Percentiles rank a stretch among this genome's conserved stretches.
Evolutionary conservation across 2,888 invertebrate genomes (phyloP).

Genomic region (Mythimna pallens): DNA sequence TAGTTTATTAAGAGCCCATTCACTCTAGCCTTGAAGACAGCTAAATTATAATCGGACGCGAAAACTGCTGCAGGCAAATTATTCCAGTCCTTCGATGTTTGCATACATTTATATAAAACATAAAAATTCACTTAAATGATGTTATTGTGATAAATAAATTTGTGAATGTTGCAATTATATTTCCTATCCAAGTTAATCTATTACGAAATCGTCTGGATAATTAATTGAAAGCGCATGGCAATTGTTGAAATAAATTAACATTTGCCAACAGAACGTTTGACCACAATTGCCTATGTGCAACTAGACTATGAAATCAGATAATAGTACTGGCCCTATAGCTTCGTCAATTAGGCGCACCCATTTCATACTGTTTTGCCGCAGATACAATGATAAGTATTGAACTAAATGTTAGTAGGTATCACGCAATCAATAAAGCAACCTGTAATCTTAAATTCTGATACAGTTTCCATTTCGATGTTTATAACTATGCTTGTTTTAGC

Average conservation of each 20-base stretch:
- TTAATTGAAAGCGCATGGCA: conserved; percentile 27
- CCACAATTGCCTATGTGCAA: conserved; percentile 29
- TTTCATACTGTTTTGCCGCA: conserved; percentile 19
- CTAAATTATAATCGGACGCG: too few species aligned
- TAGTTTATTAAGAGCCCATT: too few species aligned
- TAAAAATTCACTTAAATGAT: too few species aligned
- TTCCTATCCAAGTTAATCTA: conserved; percentile 10
- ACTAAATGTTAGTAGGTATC: conserved; percentile 7
- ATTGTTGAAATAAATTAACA: conserved; percentile 23
- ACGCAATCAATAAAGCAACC: not conserved
- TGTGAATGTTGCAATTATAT: not conserved
- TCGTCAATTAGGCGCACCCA: conserved; percentile 27
- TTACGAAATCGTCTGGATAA: conserved; percentile 8
- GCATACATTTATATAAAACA: too few species aligned
- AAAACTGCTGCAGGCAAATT: too few species aligned
- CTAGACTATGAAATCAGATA: conserved; percentile 17
- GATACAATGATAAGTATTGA: conserved; percentile 11
- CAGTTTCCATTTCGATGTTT: not conserved
- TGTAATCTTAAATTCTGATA: not conserved
- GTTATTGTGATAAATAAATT: not conserved
- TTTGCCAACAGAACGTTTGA: conserved; percentile 30
- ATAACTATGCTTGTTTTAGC: not conserved
- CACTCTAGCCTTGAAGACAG: too few species aligned
- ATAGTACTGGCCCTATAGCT: not conserved
- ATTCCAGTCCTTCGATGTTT: too few species aligned